Conservation (phyloP, 2,113 vertebrate species). For the Tonatia bakeri region DNA sequence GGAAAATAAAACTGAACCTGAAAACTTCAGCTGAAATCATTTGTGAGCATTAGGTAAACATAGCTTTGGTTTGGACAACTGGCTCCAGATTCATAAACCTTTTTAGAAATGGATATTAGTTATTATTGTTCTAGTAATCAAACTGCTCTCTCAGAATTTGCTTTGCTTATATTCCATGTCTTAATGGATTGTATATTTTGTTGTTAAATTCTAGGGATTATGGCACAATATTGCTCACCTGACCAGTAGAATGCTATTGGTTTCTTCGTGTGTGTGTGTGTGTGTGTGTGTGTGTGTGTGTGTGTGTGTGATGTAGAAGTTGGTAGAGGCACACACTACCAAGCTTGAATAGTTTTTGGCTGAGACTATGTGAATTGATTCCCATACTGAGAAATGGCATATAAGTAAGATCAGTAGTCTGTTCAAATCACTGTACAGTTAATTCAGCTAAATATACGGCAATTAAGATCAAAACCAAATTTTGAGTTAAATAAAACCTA, state of each 20-base stretch:
- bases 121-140: not conserved
- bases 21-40: not conserved
- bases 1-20: not conserved
- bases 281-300: too few species aligned
- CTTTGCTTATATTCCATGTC: not conserved
- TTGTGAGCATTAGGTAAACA: not conserved
- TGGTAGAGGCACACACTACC: not conserved
- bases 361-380: not conserved
- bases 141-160: not conserved
- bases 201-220: not conserved
- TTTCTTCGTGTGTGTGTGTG: not conserved
- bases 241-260: too few species aligned
- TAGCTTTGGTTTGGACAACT: slow-evolving; percentile 25
- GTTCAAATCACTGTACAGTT: not conserved
- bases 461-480: slow-evolving; percentile 9
- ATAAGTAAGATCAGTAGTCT: slow-evolving; percentile 22
- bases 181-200: not conserved
- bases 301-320: not conserved
- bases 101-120: not conserved
- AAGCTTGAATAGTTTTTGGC: not conserved
- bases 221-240: not conserved
- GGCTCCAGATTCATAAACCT: not conserved
- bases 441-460: not conserved
- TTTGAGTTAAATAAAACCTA: not conserved
- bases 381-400: not conserved